Conservation (phyloP, 2,113 vertebrate genomes). For the Zosterops japonicus region DNA sequence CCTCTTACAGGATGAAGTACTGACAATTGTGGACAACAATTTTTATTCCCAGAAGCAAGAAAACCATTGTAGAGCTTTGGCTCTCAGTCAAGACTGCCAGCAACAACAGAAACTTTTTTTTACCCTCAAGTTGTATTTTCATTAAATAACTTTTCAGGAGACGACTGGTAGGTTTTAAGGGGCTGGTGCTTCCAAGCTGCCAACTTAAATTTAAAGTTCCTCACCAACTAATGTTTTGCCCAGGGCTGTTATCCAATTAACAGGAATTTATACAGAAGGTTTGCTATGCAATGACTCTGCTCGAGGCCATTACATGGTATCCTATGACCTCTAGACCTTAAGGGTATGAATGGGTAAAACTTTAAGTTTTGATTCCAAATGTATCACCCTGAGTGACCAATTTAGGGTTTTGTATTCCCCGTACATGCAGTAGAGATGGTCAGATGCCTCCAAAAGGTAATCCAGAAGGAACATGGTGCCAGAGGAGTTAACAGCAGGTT, state of each 20-base stretch:
- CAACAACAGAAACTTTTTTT: background rate
- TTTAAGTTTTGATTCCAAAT: background rate
- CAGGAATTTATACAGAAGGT: background rate
- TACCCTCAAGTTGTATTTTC: background rate
- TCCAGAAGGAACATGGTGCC: background rate
- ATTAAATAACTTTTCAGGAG: constrained; percentile 8
- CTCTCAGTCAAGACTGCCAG: background rate
- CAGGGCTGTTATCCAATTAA: constrained; percentile 37
- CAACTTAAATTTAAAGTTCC: constrained; percentile 21
- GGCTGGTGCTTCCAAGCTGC: background rate
- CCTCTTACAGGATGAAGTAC: background rate
- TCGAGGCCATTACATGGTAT: background rate
- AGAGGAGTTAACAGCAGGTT: background rate
- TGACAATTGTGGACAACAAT: background rate
- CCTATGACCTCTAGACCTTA: background rate
- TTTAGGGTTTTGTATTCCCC: background rate
- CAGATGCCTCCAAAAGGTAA: background rate
- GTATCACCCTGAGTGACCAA: background rate
- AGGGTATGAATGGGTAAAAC: background rate
- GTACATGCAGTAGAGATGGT: background rate
- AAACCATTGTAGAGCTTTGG: background rate
- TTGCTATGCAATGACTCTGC: background rate
- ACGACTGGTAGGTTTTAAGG: background rate
- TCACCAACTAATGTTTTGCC: background rate
- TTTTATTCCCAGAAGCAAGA: constrained; percentile 1